A percentile compares a stretch with the other conserved stretches of the same genome.
Evolutionary conservation across 2,888 invertebrate species (phyloP).

Genomic region (Heterodera filipjevi): DNA sequence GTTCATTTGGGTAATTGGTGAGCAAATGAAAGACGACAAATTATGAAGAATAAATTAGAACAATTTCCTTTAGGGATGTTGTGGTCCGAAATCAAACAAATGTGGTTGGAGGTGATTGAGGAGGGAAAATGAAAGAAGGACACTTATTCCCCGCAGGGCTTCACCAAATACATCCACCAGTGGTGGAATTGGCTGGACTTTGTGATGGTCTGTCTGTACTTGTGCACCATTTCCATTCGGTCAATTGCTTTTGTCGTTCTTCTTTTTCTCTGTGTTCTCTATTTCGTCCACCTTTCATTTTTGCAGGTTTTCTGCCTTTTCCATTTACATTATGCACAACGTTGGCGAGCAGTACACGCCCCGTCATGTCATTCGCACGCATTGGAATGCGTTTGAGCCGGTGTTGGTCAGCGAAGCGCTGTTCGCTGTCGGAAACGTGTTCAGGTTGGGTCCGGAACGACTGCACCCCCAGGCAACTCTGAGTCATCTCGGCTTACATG

Average conservation of each 20-base stretch:
- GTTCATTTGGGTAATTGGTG: conserved; percentile 70
- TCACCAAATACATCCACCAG: conserved; percentile 55
- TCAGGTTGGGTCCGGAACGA: conserved; percentile 49
- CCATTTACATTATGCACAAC: conserved; percentile 45
- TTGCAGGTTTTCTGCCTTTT: conserved; percentile 40
- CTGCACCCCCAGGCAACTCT: no score
- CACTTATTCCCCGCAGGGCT: neutral
- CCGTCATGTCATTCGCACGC: conserved; percentile 61
- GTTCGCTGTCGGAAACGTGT: conserved; percentile 71
- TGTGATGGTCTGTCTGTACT: conserved; percentile 71
- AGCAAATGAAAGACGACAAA: conserved; percentile 40
- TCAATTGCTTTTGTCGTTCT: conserved; percentile 50
- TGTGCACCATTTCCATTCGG: conserved; percentile 70
- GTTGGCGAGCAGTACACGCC: conserved; percentile 36
- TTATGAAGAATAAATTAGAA: no score
- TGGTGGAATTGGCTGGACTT: conserved; percentile 73
- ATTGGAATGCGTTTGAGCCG: conserved; percentile 70
- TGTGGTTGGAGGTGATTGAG: conserved; percentile 51
- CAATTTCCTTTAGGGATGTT: conserved; percentile 67
- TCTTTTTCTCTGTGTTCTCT: neutral
- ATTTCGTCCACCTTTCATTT: neutral
- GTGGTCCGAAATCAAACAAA: conserved; percentile 71
- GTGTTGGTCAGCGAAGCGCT: conserved; percentile 70
- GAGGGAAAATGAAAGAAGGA: neutral
- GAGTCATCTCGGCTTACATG: neutral